Evolutionary conservation across 2,797 vertebrate species (phyloP).

Genomic region (Sarcophilus harrisii): DNA sequence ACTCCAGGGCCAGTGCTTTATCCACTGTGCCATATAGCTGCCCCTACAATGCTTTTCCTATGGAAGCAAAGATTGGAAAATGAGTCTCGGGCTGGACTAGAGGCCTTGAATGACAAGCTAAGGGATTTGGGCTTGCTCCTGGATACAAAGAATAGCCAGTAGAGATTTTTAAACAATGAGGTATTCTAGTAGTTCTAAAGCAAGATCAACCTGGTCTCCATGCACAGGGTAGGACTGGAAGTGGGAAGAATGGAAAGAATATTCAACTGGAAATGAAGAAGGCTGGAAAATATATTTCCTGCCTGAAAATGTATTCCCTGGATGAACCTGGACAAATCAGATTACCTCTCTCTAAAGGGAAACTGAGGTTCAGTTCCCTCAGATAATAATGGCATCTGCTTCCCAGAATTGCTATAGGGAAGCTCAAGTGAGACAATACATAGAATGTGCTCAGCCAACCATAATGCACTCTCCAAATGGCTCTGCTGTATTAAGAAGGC

Average conservation of each 20-base stretch:
- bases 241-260: not conserved
- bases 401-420: too few relatives aligned
- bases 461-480: not conserved
- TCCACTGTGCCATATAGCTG: not conserved
- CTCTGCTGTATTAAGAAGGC: not conserved
- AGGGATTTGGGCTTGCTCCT: not conserved
- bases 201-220: not conserved
- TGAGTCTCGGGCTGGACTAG: not conserved
- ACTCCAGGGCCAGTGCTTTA: not conserved
- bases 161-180: not conserved
- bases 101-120: not conserved
- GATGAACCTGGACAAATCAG: not conserved
- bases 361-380: not conserved
- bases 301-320: not conserved
- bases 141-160: not conserved
- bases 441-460: too few relatives aligned
- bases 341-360: not conserved
- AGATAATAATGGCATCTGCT: too few relatives aligned
- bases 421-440: too few relatives aligned
- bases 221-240: not conserved
- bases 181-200: not conserved
- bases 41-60: not conserved
- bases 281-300: not conserved
- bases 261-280: not conserved
- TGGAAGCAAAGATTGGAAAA: not conserved